Conservation (phyloP, 2,797 vertebrate species). For the Diglossa cyanea region DNA sequence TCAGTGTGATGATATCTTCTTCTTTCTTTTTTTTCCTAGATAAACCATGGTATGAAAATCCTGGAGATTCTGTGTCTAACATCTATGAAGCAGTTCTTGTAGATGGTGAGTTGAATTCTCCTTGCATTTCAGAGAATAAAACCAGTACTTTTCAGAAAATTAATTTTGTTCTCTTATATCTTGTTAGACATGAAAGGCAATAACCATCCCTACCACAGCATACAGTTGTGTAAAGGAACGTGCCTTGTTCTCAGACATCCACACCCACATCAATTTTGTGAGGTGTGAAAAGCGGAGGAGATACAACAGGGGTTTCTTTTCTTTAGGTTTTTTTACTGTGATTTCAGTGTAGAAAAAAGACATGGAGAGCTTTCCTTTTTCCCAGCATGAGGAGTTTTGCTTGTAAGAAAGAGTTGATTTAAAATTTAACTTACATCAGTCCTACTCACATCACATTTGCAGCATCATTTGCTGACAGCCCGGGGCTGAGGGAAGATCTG, state of each 20-base stretch:
- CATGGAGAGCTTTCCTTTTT: neutral
- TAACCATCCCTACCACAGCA: neutral
- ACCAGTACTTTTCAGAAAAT: neutral
- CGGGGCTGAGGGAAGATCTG: neutral
- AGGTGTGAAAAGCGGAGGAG: neutral
- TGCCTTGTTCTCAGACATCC: neutral
- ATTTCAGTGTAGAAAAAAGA: neutral
- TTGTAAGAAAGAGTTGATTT: neutral
- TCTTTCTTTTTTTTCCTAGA: neutral
- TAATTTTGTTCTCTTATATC: neutral
- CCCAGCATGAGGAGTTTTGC: neutral
- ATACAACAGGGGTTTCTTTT: neutral
- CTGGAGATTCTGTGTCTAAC: neutral
- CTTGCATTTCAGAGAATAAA: neutral
- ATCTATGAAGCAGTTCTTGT: neutral
- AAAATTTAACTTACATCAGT: neutral
- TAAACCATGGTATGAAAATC: neutral
- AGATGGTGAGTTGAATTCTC: neutral
- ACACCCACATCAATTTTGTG: neutral
- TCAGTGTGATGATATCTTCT: neutral
- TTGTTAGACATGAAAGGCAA: neutral
- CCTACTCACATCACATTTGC: neutral
- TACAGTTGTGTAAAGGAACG: neutral
- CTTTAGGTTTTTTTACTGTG: neutral
- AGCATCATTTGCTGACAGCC: neutral